Base-by-base conservation (phyloP, 2,113 vertebrate genomes). In the Stomatorhinus ivindoensis region DNA sequence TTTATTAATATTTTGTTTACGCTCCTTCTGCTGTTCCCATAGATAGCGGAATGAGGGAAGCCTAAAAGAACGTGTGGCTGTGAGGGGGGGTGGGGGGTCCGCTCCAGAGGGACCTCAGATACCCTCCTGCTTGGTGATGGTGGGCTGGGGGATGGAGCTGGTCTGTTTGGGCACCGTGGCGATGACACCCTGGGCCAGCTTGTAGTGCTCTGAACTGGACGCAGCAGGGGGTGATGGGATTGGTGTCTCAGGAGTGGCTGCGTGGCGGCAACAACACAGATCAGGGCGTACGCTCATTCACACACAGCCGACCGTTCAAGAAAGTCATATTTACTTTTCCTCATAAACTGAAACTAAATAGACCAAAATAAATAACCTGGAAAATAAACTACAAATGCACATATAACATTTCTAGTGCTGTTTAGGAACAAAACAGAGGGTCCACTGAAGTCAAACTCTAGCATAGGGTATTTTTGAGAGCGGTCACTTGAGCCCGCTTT, bases 191-290 rank as follows among this genome's bases (percentile, higher is more conserved):
- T 97, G 97, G 91, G 98, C 94, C 91, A 99, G 95, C 94, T 99
- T 99, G 93, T 99, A 99, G 92, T 98, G 98, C 93, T 99, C 98
- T 87, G 97, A 96, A 87, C 97, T 96, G 21, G 98, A 98, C 87
- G 97, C 96, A 0, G 97, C 94, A 0, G 98, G 98, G 0, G 98
- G 98, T 87, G 98, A 99, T 13, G 98, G 98, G 92, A 99, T 98
- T 3, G 98, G 98, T 90, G 97, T 99, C 95, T 99, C 98, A 87
- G 98, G 98, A 94, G 98, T 98, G 93, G 98, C 98, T 99, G 94
- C 35, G 93, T 93, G 80, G 95, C 88, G 94, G 80, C 50, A 93
- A 87, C 91, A 92, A 58, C 19, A 58, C 19, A 13, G 3, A 31
- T 89, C 39, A 85, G 39, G 19, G 61, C 10, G 53, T 9, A 53